A percentile compares a stretch with the other conserved stretches of the same genome.
Evolutionary conservation across 1,140 invertebrate genomes (phyloP).

Genomic region (Lutraria rhynchaena): DNA sequence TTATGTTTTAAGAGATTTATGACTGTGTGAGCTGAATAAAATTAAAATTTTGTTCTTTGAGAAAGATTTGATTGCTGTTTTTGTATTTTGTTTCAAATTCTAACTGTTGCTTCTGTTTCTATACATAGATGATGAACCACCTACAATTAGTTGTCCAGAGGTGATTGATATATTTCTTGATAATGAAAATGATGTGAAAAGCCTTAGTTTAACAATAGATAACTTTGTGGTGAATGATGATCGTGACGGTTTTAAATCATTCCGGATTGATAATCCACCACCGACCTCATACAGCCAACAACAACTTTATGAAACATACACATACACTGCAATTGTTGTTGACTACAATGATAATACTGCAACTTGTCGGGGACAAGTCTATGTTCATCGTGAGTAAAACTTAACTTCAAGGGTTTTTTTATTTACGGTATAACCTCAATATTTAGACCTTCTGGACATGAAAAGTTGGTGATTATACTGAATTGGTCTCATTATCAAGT

Average conservation of each 20-base stretch:
- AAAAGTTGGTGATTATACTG: too few relatives aligned
- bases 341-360: slow-evolving; percentile 12
- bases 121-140: slow-evolving; percentile 60
- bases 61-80: too few relatives aligned
- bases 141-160: slow-evolving; percentile 55
- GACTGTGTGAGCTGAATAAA: too few relatives aligned
- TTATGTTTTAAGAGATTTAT: too few relatives aligned
- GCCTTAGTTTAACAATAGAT: background rate
- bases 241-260: background rate
- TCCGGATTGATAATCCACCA: background rate
- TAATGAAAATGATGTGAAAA: background rate
- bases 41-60: too few relatives aligned
- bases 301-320: slow-evolving; percentile 44
- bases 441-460: too few relatives aligned
- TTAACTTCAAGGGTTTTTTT: too few relatives aligned
- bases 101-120: background rate
- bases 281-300: background rate
- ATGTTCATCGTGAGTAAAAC: slow-evolving; percentile 40
- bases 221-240: background rate
- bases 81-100: slow-evolving; percentile 24
- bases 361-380: slow-evolving; percentile 30
- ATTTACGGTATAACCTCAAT: too few relatives aligned
- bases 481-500: too few relatives aligned
- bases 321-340: background rate
- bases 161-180: background rate